Evolutionary conservation across 2,888 invertebrate species (phyloP), one percentile per base, ranked within the genome.

Genomic region (Pedicia rivosa): DNA sequence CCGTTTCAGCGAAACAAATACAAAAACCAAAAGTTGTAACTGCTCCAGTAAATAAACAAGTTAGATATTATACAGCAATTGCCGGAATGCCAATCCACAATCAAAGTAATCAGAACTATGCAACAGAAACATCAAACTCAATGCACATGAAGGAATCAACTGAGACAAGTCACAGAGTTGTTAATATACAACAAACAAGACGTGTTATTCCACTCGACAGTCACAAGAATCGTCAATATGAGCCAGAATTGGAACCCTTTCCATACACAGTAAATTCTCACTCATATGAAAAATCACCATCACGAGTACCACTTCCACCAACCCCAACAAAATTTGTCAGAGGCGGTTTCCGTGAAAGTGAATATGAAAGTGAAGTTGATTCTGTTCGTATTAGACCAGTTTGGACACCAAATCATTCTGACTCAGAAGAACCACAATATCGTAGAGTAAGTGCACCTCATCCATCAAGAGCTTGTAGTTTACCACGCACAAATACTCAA

Each of bases 131-230:
- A 3, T 74, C 72, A 37, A 77, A 77, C 47, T 67, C 70, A n/a
- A 70, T 78, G 54, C 69, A 74, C 47, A 74, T 77, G 64, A 70
- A 75, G 43, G 78, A 78, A 50, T 71, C 75, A 0, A 74, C 74
- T 5, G 74, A 75, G 48, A 71, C 65, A 24, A 69, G 69, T 19
- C 66, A 72, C 46, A 65, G 77, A 44, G 70, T 71, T 16, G 70
- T 78, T 17, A 77, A 73, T 42, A 66, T 78, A 45, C 72, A 78
- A 45, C 76, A 78, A 54, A 78, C 76, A 1, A 74, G 73, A 43
- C 66, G 74, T 33, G 67, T 76, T 2, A 75, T 78, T 24, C 74
- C 74, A 47, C 76, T 74, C 41, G 75, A 73, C 10, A 26, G 35
- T 12, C 20, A 17, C 6, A 70, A 70, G 24, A 61, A 65, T 38